Conservation (phyloP, 2,113 vertebrate species). For the Numida meleagris region DNA sequence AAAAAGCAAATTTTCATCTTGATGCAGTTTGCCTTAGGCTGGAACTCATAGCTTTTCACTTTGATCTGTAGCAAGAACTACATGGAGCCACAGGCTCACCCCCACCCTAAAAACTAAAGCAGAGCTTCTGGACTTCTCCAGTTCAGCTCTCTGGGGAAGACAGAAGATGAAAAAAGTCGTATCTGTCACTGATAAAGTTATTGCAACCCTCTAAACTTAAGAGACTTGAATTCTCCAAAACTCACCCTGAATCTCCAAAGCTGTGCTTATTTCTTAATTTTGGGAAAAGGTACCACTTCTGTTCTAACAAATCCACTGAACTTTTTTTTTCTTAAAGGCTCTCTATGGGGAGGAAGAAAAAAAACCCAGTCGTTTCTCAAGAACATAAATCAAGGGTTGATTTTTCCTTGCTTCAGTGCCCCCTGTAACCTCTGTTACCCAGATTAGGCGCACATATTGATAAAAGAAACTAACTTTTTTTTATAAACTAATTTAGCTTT, state of each 20-base stretch:
- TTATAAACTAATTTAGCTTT: background rate
- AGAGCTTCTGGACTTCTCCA: background rate
- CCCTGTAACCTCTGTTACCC: background rate
- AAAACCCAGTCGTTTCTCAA: background rate
- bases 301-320: slow-evolving; percentile 39
- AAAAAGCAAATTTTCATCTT: slow-evolving; percentile 8
- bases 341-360: slow-evolving; percentile 10
- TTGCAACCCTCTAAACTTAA: slow-evolving; percentile 12
- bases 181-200: background rate
- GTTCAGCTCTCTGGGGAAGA: slow-evolving; percentile 33
- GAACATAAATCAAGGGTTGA: slow-evolving; percentile 2
- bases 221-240: slow-evolving; percentile 33
- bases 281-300: slow-evolving; percentile 75
- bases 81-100: background rate
- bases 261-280: slow-evolving; percentile 66
- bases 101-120: background rate
- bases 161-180: background rate
- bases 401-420: background rate
- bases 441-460: background rate
- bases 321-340: slow-evolving; percentile 33
- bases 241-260: slow-evolving; percentile 80
- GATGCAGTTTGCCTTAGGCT: slow-evolving; percentile 8
- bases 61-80: background rate
- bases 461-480: background rate
- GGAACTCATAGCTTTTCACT: slow-evolving; percentile 6